Evolutionary conservation across 1,140 invertebrate genomes (phyloP).

Genomic region (Trinorchestia longiramus): DNA sequence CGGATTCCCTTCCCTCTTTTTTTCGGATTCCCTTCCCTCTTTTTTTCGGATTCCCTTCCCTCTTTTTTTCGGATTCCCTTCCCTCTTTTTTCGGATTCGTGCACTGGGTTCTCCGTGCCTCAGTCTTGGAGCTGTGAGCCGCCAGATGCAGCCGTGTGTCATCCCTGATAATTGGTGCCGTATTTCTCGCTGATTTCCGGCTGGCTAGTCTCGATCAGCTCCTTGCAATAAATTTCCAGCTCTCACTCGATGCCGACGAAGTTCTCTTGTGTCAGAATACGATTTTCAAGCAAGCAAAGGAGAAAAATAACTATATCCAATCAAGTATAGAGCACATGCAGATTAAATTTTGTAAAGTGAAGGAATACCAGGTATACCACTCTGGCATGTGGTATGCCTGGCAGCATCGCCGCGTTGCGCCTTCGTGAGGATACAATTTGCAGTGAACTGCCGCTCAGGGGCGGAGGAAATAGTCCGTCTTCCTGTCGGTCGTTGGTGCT

Average conservation of each 20-base stretch:
- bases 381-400: not conserved
- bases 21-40: not conserved
- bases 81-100: not conserved
- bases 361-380: too few relatives aligned
- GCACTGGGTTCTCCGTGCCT: not conserved
- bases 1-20: too few relatives aligned
- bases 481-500: not conserved
- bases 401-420: not conserved
- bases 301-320: too few relatives aligned
- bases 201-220: not conserved
- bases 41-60: not conserved
- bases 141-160: not conserved
- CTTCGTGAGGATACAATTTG: not conserved
- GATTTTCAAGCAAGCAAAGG: not conserved
- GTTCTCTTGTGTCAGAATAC: not conserved
- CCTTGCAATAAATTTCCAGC: not conserved
- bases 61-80: not conserved
- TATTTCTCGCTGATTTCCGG: not conserved
- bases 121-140: not conserved
- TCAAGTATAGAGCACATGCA: too few relatives aligned
- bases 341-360: too few relatives aligned
- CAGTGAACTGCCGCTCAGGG: constrained; percentile 1
- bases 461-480: not conserved
- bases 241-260: not conserved
- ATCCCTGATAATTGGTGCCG: not conserved